These are phyloP conservation scores for Epirrhoe tristata DNA, from an alignment of 2,888 invertebrate genomes.

Conservation along the genomic window DNA sequence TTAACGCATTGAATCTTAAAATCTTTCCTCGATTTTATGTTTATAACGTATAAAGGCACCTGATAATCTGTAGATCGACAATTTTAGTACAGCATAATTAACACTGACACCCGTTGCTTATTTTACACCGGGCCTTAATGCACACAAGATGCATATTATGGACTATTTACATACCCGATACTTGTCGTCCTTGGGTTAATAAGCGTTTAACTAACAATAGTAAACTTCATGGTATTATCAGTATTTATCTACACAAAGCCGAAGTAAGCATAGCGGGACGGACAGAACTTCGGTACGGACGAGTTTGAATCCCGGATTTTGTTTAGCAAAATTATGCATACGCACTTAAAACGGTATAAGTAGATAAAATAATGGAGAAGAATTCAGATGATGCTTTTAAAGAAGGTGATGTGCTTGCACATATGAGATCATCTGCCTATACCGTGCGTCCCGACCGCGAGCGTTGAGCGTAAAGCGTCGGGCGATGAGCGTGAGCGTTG, in stretches of 20 bases:
- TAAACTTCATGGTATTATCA: conserved; percentile 18
- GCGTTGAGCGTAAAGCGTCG: too few relatives aligned
- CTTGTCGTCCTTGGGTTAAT: conserved; percentile 32
- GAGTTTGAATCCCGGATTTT: not conserved
- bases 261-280: not conserved
- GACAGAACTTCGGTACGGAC: not conserved
- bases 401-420: too few relatives aligned
- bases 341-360: too few relatives aligned
- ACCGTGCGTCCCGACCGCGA: too few relatives aligned
- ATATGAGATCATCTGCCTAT: too few relatives aligned
- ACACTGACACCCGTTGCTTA: not conserved
- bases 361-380: too few relatives aligned
- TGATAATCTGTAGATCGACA: not conserved
- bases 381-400: too few relatives aligned
- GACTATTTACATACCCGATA: conserved; percentile 42
- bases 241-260: conserved; percentile 17
- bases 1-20: too few relatives aligned
- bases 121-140: conserved; percentile 15
- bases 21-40: not conserved
- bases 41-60: not conserved
- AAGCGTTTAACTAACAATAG: conserved; percentile 23
- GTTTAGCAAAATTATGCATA: too few relatives aligned
- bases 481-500: too few relatives aligned
- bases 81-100: not conserved
- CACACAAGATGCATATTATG: conserved; percentile 35